phyloP scores from a whole-genome alignment of 2,113 vertebrate species.

The Hymenochirus boettgeri region DNA sequence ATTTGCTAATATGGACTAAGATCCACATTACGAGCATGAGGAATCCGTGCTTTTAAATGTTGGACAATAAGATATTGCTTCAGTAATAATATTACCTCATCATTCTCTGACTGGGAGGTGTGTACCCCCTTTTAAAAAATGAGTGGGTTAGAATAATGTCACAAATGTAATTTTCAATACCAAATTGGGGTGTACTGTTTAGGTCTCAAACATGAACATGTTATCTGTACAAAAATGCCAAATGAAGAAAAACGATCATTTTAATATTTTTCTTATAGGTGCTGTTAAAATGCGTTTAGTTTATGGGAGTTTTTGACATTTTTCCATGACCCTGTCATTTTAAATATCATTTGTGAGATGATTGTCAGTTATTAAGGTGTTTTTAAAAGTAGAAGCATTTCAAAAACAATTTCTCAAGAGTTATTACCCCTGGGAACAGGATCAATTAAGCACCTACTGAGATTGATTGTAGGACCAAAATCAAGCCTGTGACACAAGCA shows the following conservation, averaged over 20 bases:
- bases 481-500: too few species aligned
- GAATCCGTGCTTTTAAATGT: too few species aligned
- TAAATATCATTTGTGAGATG: constrained; percentile 33
- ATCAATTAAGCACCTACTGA: constrained; percentile 32
- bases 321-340: constrained; percentile 16
- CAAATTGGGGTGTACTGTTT: constrained; percentile 11
- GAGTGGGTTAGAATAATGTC: constrained; percentile 16
- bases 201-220: constrained; percentile 13
- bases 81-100: constrained; percentile 30
- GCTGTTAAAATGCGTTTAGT: constrained; percentile 5
- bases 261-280: constrained; percentile 4
- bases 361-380: constrained; percentile 18
- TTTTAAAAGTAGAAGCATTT: constrained; percentile 22
- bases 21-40: too few species aligned
- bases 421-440: constrained; percentile 21
- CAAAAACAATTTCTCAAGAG: constrained; percentile 28
- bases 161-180: constrained; percentile 15
- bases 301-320: constrained; percentile 7
- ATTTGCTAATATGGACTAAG: too few species aligned
- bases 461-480: too few species aligned
- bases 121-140: constrained; percentile 14
- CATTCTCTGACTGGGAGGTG: background rate
- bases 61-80: constrained; percentile 2
- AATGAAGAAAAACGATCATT: constrained; percentile 6
- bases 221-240: constrained; percentile 10